phyloP scores from a whole-genome alignment of 2,888 invertebrate species.

The Pristionchus entomophagus region DNA sequence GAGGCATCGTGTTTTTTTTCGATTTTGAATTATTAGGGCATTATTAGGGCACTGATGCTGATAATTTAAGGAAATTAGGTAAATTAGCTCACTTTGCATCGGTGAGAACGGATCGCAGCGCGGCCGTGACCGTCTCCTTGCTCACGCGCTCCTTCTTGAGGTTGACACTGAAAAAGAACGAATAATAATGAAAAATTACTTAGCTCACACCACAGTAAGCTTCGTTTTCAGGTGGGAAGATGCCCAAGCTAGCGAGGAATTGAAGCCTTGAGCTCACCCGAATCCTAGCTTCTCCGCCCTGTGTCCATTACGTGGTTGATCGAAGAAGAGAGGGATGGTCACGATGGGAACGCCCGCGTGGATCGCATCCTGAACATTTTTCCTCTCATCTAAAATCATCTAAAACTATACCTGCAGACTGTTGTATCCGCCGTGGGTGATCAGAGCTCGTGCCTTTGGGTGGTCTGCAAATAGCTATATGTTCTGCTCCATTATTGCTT shows the following conservation, averaged over 20 bases:
- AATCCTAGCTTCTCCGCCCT: slow-evolving; percentile 63
- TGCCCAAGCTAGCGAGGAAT: too few species aligned
- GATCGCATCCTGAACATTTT: slow-evolving; percentile 56
- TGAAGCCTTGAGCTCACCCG: slow-evolving; percentile 45
- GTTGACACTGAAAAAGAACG: background rate
- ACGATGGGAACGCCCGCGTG: slow-evolving; percentile 62
- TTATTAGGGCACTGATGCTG: background rate
- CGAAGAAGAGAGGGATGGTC: slow-evolving; percentile 63
- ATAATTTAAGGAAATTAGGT: background rate
- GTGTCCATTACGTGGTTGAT: slow-evolving; percentile 63
- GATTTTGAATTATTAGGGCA: background rate
- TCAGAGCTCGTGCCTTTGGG: slow-evolving; percentile 83
- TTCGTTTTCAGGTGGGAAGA: too few species aligned
- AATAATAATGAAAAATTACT: too few species aligned
- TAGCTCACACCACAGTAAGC: too few species aligned
- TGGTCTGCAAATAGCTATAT: slow-evolving; percentile 79
- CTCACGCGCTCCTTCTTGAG: slow-evolving; percentile 48
- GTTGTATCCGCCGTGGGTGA: slow-evolving; percentile 85
- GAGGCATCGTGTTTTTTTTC: background rate
- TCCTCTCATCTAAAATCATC: slow-evolving; percentile 74
- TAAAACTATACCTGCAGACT: slow-evolving; percentile 79
- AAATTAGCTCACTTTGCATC: slow-evolving; percentile 47
- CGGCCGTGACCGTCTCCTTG: slow-evolving; percentile 32
- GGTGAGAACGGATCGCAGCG: slow-evolving; percentile 47
- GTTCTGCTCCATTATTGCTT: too few species aligned